phyloP scores from a whole-genome alignment of 2,888 invertebrate species.

The Heliothis peltigera region DNA sequence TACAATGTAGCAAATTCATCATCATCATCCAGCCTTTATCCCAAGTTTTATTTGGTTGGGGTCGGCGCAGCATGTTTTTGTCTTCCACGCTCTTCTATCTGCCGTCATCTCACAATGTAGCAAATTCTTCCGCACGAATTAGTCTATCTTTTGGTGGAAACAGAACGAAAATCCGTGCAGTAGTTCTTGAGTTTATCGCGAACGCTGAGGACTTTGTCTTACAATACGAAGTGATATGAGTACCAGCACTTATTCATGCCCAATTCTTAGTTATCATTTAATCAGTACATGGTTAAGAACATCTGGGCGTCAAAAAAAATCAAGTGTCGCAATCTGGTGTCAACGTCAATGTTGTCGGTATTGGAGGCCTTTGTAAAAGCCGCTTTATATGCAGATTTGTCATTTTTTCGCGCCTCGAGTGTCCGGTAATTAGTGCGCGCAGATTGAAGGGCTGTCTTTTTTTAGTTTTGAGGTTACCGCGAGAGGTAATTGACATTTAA shows the following conservation, averaged over 20 bases:
- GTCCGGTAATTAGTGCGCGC: slow-evolving; percentile 38
- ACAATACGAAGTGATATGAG: too few species aligned
- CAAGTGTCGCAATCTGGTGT: slow-evolving; percentile 28
- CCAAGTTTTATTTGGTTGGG: too few species aligned
- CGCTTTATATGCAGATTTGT: slow-evolving; percentile 27
- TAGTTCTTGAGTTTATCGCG: neutral
- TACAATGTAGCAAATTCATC: too few species aligned
- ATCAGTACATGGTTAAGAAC: slow-evolving; percentile 9
- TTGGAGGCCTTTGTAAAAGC: slow-evolving; percentile 37
- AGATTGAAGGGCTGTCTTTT: slow-evolving; percentile 29
- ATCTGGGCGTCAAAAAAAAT: slow-evolving; percentile 39
- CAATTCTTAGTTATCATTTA: slow-evolving; percentile 28
- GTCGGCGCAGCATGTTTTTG: too few species aligned
- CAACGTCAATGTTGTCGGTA: slow-evolving; percentile 31
- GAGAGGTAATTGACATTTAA: slow-evolving; percentile 43
- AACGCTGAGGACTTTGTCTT: too few species aligned
- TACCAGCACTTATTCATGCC: slow-evolving; percentile 15
- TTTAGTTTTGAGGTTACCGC: slow-evolving; percentile 40
- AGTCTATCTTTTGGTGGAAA: too few species aligned
- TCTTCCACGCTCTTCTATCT: too few species aligned
- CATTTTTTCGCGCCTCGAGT: slow-evolving; percentile 20
- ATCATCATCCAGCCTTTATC: too few species aligned
- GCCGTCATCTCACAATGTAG: too few species aligned
- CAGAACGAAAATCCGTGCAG: slow-evolving; percentile 4
- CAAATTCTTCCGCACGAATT: too few species aligned